These are phyloP conservation scores for Paracentrotus lividus DNA, from an alignment of 53 echinoderm and acorn worm genomes.

Conservation along the genomic window DNA sequence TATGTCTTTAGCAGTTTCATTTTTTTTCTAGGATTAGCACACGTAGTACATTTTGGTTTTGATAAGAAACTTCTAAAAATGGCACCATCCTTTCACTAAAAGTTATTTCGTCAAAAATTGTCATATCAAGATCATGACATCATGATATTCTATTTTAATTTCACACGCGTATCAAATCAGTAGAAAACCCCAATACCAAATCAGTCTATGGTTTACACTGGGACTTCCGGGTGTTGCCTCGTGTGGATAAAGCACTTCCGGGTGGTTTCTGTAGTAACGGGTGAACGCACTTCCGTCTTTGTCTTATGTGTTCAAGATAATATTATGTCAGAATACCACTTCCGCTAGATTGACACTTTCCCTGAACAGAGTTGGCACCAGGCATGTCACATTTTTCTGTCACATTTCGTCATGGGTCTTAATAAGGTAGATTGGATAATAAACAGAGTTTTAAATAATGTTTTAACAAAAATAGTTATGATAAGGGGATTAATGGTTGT, in stretches of 20 bases:
- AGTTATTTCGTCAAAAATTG: too few species aligned
- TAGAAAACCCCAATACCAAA: not conserved
- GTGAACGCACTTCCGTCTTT: constrained; percentile 36
- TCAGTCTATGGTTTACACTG: not conserved
- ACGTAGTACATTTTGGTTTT: too few species aligned
- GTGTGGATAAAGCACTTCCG: constrained; percentile 52
- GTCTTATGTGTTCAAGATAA: constrained; percentile 9
- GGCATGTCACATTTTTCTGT: not conserved
- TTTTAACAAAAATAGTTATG: too few species aligned
- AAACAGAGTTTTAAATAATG: too few species aligned
- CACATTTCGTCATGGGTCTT: not conserved
- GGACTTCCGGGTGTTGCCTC: constrained; percentile 22
- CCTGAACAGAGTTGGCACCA: constrained; percentile 1
- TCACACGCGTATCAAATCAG: constrained; percentile 8
- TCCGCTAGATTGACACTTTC: constrained; percentile 48
- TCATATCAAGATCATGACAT: too few species aligned
- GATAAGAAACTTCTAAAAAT: too few species aligned
- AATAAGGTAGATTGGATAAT: too few species aligned
- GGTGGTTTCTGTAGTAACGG: constrained; percentile 26
- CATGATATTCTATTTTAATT: not conserved
- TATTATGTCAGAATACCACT: constrained; percentile 53
- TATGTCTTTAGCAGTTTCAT: too few species aligned
- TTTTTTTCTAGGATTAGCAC: too few species aligned
- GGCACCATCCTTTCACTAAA: too few species aligned
- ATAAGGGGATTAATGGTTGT: too few species aligned